Conservation (phyloP, 2,113 vertebrate genomes). For the Todiramphus saurophagus region DNA sequence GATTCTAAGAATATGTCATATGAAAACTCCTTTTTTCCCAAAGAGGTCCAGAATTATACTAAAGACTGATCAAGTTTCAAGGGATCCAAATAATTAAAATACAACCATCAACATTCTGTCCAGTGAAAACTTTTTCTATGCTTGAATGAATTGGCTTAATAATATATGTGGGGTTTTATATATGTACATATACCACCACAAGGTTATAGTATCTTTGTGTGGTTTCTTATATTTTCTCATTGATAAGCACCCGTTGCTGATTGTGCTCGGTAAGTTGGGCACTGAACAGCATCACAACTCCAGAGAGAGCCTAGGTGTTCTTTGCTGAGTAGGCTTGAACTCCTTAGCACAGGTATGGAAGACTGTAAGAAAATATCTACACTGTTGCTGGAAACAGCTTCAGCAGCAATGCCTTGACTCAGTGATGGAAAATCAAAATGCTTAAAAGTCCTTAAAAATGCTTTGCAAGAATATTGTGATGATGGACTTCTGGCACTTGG, state of each 20-base stretch:
- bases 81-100: not conserved
- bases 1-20: not conserved
- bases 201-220: not conserved
- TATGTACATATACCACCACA: not conserved
- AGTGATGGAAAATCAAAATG: not conserved
- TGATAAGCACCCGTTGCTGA: not conserved
- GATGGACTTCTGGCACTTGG: not conserved
- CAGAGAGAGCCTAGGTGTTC: not conserved
- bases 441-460: not conserved
- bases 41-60: not conserved
- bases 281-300: not conserved
- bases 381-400: not conserved
- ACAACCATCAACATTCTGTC: not conserved
- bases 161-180: not conserved
- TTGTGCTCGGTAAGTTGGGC: not conserved
- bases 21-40: not conserved
- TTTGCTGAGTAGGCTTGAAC: not conserved
- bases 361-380: not conserved
- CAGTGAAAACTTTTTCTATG: not conserved
- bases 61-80: not conserved
- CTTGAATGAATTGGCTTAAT: not conserved
- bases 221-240: not conserved
- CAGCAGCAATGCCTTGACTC: not conserved
- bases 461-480: not conserved
- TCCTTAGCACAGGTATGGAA: not conserved